Base-by-base conservation (phyloP, 2,888 invertebrate genomes). In the Hipparchia sbordonii region DNA sequence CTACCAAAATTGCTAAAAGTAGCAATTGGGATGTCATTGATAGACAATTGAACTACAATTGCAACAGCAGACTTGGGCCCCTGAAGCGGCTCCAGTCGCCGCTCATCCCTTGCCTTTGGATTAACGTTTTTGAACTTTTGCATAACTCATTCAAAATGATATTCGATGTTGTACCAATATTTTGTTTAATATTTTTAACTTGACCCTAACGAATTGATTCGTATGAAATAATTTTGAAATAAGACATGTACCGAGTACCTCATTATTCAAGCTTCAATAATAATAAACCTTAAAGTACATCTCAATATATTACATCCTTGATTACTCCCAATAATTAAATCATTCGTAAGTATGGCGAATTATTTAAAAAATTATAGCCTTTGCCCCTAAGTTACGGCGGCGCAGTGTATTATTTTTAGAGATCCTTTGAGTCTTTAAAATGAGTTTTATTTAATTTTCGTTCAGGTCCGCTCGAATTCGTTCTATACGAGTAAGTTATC, bases 261-360 rank as follows among this genome's bases (percentile, higher is more conserved):
- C 33, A 61, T 69, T 54, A 69, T 48, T 60, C 39, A 10, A 48
- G 5, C 48, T 69, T 51, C 39, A 69, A 61, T 52, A 12, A 61
- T 52, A 12, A 61, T 61, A 69, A 68, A 60, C 46, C 57, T 68
- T 62, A 3, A 46, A 52, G n/a, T 13, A 70, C 56, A 70, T 62
- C 70, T 70, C 70, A 70, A 70, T 70, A 63, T 70, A 56, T 70
- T 63, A 46, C 12, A 46, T 8, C 62, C 52, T 8, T 61, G 61
- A 70, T 70, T 52, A 63, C 52, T 33, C 1, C 62, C 54, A 63
- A 70, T 63, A 70, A 70, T 70, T 70, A 70, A 62, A 70, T 63
- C 62, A 70, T 70, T 62, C 62, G 54, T 70, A 70, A 70, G 63
- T 69, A 70, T 52, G 62, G 56, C 23, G 70, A 70, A 56, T 70